Evolutionary conservation across 2,797 vertebrate species (phyloP), one percentile per base, ranked within the genome.

Genomic region (Phaenicophaeus curvirostris): DNA sequence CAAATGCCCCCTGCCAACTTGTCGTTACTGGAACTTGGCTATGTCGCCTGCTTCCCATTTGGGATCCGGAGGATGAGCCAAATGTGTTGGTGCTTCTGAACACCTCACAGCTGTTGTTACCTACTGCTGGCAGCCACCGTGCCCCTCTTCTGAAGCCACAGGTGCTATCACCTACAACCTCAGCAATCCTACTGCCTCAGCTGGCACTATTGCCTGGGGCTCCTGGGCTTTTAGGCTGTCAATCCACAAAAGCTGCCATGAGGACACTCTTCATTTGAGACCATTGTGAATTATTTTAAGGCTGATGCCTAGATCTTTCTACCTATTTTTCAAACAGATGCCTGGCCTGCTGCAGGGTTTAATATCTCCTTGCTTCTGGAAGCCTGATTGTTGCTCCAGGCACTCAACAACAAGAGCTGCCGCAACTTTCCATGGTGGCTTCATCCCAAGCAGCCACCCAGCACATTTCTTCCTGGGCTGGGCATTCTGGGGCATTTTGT

Each of bases 101-200:
- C 30, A 82, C 19, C 62, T 80, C 24, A 51, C 25, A 62, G 16
- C n/a, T 1, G 0, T n/a, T 89, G 53, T 76, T 23, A 55, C 21
- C 27, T 54, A 19, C 55, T 68, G 41, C 58, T 0, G 0, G 46
- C 41, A 81, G 46, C 25, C 59, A 24, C 11, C 0, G 2, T 66
- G 33, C 8, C 31, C 11, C 31, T 71, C 58, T 37, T 27, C 12
- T 1, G 12, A 59, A 31, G 75, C 37, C 33, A 59, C 44, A 71
- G 46, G 13, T 80, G 9, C 35, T 3, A 1, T 44, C 25, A 33
- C 37, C 63, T 59, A 19, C 31, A 24, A 76, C 53, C 31, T 55
- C 58, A 61, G 46, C 35, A 61, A 33, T 73, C 54, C 28, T 1
- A 0, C 24, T 50, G 6, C 24, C 21, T 8, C 65, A 55, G 53